These are phyloP conservation scores for Halesus radiatus DNA, from an alignment of 1,140 invertebrate genomes.

Conservation along the genomic window DNA sequence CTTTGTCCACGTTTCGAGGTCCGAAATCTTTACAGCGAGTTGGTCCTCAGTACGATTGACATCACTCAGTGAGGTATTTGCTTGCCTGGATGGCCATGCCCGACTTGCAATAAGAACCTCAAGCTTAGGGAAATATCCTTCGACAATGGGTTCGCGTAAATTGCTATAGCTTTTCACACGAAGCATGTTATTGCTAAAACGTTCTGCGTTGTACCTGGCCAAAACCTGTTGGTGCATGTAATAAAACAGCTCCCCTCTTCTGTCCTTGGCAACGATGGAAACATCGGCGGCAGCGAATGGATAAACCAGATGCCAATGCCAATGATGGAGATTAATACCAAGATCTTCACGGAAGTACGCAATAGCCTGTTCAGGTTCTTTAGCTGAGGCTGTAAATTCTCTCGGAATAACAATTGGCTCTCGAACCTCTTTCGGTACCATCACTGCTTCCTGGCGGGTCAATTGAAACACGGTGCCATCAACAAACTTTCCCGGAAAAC, in stretches of 20 bases:
- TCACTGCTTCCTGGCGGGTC: conserved; percentile 78
- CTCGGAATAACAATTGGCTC: conserved; percentile 73
- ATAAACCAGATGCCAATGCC: conserved; percentile 83
- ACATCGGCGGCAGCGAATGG: conserved; percentile 66
- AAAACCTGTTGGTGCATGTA: conserved; percentile 82
- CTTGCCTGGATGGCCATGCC: too few species aligned
- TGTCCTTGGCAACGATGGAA: conserved; percentile 73
- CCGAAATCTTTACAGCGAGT: too few species aligned
- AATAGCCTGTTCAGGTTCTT: conserved; percentile 74
- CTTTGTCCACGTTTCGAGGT: conserved; percentile 58
- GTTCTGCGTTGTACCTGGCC: conserved; percentile 64
- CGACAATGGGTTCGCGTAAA: too few species aligned
- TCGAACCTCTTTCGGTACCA: conserved; percentile 72
- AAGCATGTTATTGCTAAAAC: conserved; percentile 51
- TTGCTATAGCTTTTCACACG: too few species aligned
- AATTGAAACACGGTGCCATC: conserved; percentile 78
- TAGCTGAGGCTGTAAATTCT: conserved; percentile 75
- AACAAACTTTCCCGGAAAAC: conserved; percentile 86
- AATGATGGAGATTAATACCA: conserved; percentile 79
- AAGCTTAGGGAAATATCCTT: too few species aligned
- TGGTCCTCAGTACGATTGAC: too few species aligned
- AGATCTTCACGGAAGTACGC: conserved; percentile 77
- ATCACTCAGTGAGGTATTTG: too few species aligned
- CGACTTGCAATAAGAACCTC: not conserved
- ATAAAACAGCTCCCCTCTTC: conserved; percentile 81